Base-by-base conservation (phyloP, 2,113 vertebrate species). In the Syngnathoides biaculeatus region DNA sequence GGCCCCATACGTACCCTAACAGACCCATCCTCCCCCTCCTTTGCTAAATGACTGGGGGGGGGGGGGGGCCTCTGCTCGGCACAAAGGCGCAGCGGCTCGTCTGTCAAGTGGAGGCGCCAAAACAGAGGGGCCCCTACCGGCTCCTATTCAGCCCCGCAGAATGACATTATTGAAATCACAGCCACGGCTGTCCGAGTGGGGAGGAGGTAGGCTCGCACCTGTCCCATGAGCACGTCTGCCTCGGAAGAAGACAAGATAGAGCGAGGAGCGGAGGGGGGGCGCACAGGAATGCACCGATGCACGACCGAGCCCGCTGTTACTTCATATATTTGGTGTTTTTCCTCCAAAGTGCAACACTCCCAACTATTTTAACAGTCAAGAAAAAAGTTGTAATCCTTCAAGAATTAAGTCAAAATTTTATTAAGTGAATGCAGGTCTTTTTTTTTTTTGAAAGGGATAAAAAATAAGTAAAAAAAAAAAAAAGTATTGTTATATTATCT, bases 21-120 rank as follows among this genome's bases (percentile, higher is more conserved):
- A 75, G 73, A 70, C 71, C 74, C 67, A 68, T 68, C 69, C 42
- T 74, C 82, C 67, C 72, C 72, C 66, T 61, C 71, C 73, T 53
- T 26, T 50, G 63, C 79, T 57, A 73, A 88, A 78, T 65, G 79
- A 88, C 74, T 68, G n/a, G 39, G 81, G 88, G 86, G 79, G 87
- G 66, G n/a, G 39, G 81, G 88, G 86, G 79, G 87, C 84, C 85
- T 68, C 64, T 48, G 67, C 71, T 77, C 68, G 1, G 79, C 83
- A 90, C 89, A 91, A 89, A 87, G 84, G 81, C 76, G 15, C 78
- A 83, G 81, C 87, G 86, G 86, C 81, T 87, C 72, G 61, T 85
- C 87, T 87, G 84, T 89, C 87, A 88, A 77, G 62, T 67, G 60
- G 74, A 74, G 72, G 76, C 73, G 13, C 78, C 75, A 81, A 57